Evolutionary conservation across 2,888 invertebrate genomes (phyloP).

Genomic region (Ochlodes sylvanus): DNA sequence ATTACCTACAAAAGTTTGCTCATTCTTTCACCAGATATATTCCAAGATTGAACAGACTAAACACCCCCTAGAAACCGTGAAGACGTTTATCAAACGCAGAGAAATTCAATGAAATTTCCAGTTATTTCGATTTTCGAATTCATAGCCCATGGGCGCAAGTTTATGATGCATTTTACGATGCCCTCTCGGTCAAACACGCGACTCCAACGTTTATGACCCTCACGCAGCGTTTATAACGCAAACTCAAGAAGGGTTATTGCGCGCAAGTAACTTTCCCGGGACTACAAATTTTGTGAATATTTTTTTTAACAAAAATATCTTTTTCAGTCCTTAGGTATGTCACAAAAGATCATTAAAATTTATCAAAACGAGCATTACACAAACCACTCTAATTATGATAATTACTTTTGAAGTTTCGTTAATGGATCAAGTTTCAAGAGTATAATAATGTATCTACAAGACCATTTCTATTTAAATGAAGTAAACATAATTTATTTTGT

Average conservation of each 20-base stretch:
- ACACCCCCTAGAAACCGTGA: constrained; percentile 34
- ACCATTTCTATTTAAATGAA: constrained; percentile 75
- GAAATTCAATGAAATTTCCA: constrained; percentile 59
- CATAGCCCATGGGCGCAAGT: constrained; percentile 71
- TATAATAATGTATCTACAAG: constrained; percentile 70
- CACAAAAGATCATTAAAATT: constrained; percentile 35
- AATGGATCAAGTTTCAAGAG: constrained; percentile 78
- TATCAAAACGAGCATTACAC: constrained; percentile 62
- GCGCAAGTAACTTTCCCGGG: constrained; percentile 45
- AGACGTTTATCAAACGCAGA: constrained; percentile 47
- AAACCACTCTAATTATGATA: constrained; percentile 72
- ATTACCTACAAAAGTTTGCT: constrained; percentile 60
- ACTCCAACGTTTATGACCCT: constrained; percentile 70
- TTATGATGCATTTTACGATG: constrained; percentile 79
- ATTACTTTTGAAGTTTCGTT: constrained; percentile 74
- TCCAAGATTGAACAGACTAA: constrained; percentile 7
- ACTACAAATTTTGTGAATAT: constrained; percentile 40
- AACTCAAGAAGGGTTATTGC: constrained; percentile 57
- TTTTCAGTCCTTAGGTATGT: neutral
- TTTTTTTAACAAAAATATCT: neutral
- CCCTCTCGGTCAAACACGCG: constrained; percentile 78
- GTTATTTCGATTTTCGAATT: constrained; percentile 72
- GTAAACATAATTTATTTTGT: constrained; percentile 76
- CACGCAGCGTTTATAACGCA: constrained; percentile 69
- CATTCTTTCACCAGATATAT: constrained; percentile 49